Evolutionary conservation across 2,797 vertebrate species (phyloP).

Genomic region (Cynodonichthys magdalenae): DNA sequence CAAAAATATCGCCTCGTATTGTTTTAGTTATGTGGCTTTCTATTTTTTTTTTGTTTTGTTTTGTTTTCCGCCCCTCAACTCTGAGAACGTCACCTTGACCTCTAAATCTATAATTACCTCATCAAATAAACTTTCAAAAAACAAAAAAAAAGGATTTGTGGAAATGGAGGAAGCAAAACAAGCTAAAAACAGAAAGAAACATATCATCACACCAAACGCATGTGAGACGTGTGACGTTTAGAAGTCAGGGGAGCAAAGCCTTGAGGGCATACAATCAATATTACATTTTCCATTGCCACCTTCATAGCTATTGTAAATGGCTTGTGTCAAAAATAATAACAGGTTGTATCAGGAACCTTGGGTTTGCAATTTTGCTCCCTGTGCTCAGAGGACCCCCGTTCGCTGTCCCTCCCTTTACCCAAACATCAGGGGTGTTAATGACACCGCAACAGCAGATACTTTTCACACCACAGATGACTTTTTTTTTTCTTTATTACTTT

Average conservation of each 20-base stretch:
- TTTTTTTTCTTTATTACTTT: conserved; percentile 9
- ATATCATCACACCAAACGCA: conserved; percentile 73
- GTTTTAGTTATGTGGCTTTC: conserved; percentile 56
- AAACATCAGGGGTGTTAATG: conserved; percentile 77
- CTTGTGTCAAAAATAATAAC: conserved; percentile 91
- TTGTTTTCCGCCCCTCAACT: conserved; percentile 13
- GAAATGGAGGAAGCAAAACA: conserved; percentile 50
- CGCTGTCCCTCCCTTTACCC: conserved; percentile 59
- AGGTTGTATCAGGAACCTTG: conserved; percentile 87
- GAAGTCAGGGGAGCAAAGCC: conserved; percentile 83
- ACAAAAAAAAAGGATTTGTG: conserved; percentile 68
- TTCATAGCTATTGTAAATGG: conserved; percentile 89
- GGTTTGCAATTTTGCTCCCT: conserved; percentile 85
- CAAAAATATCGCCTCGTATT: conserved; percentile 54
- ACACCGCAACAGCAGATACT: conserved; percentile 68
- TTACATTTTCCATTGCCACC: conserved; percentile 88
- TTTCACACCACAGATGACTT: conserved; percentile 60
- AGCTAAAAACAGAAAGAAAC: conserved; percentile 55
- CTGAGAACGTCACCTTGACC: conserved; percentile 63
- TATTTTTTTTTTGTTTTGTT: conserved; percentile 50
- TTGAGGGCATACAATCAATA: conserved; percentile 87
- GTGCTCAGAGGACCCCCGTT: conserved; percentile 77
- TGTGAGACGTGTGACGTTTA: conserved; percentile 76
- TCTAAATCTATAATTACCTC: conserved; percentile 74
- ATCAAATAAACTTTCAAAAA: conserved; percentile 66